phyloP scores from a whole-genome alignment of 2,113 vertebrate genomes.

The Indicator indicator region DNA sequence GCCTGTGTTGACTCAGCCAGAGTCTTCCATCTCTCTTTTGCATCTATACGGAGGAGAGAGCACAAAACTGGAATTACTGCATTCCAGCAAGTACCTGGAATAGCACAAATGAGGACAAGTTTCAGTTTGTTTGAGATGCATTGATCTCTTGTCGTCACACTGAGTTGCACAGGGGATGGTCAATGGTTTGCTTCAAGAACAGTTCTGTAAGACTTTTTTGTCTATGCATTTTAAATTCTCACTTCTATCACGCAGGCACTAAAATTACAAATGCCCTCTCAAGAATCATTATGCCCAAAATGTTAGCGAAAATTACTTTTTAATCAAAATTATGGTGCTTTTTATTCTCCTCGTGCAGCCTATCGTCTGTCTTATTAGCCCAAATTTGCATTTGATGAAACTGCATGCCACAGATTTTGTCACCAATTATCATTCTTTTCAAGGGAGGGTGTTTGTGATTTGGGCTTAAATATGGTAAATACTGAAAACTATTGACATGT shows the following conservation, averaged over 20 bases:
- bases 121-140: neutral
- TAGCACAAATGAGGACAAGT: neutral
- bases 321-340: neutral
- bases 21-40: neutral
- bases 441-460: slow-evolving; percentile 49
- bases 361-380: neutral
- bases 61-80: neutral
- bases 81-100: neutral
- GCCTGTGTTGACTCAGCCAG: neutral
- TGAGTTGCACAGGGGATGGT: neutral
- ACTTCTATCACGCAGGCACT: neutral
- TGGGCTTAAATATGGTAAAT: slow-evolving; percentile 55
- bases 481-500: slow-evolving; percentile 34
- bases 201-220: neutral
- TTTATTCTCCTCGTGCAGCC: neutral
- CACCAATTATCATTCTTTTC: slow-evolving; percentile 57
- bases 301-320: neutral
- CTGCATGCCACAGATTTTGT: slow-evolving; percentile 46
- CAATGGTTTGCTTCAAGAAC: neutral
- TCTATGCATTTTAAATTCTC: neutral
- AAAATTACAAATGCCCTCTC: neutral
- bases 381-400: slow-evolving; percentile 60
- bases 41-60: neutral
- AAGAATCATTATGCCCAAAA: neutral
- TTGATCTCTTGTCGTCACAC: neutral